Conservation (phyloP, 2,888 invertebrate genomes). For the Trichogramma dendrolimi region DNA sequence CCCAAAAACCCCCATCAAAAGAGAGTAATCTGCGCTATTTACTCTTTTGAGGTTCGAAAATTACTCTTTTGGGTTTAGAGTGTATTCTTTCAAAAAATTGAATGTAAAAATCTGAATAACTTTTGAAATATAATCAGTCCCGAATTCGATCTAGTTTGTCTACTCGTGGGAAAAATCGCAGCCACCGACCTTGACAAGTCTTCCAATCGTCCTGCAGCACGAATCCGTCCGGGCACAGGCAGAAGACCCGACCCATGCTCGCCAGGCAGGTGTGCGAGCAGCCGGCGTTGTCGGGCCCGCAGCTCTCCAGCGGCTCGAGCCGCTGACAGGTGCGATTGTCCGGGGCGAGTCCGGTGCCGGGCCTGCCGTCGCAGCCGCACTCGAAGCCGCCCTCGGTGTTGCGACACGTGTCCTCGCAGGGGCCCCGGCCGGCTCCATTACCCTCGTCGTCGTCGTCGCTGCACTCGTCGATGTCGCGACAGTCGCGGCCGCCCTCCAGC, state of each 20-base stretch:
- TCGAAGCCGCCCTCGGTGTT: slow-evolving; percentile 60
- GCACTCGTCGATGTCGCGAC: slow-evolving; percentile 60
- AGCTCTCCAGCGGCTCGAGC: slow-evolving; percentile 43
- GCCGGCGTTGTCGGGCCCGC: slow-evolving; percentile 56
- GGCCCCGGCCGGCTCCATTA: slow-evolving; percentile 55
- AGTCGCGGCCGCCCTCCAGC: slow-evolving; percentile 33
- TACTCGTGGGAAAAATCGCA: too few species aligned
- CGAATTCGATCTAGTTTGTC: too few species aligned
- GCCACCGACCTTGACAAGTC: slow-evolving; percentile 46
- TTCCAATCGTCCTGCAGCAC: slow-evolving; percentile 50
- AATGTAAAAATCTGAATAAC: too few species aligned
- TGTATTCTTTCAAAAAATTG: too few species aligned
- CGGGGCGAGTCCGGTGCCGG: slow-evolving; percentile 56
- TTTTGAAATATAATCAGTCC: too few species aligned
- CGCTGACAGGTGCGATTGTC: slow-evolving; percentile 58
- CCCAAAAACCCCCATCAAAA: too few species aligned
- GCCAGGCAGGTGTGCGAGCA: slow-evolving; percentile 63
- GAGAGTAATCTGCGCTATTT: too few species aligned
- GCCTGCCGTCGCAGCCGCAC: slow-evolving; percentile 59
- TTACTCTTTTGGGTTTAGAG: too few species aligned
- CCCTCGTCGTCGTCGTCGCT: slow-evolving; percentile 53
- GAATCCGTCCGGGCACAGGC: slow-evolving; percentile 49
- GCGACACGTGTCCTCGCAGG: slow-evolving; percentile 63
- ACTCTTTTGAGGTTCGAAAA: too few species aligned
- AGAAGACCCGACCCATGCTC: slow-evolving; percentile 54